Evolutionary conservation across 2,113 vertebrate species (phyloP).

Genomic region (Sapayoa aenigma): DNA sequence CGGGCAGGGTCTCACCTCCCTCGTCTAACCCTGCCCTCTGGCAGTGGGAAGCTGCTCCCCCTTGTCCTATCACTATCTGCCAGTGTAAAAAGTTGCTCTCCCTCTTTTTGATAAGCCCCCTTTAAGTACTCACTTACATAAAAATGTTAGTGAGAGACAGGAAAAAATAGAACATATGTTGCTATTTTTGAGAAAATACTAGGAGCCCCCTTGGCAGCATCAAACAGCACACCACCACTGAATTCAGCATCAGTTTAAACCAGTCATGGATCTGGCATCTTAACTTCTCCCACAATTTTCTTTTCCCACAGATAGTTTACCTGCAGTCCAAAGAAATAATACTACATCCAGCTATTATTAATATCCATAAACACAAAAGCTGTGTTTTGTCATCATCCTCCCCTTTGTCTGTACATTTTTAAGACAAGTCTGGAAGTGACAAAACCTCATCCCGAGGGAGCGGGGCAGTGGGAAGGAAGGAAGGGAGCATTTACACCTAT

Average conservation of each 20-base stretch:
- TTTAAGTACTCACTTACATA: neutral
- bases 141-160: neutral
- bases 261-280: neutral
- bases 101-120: neutral
- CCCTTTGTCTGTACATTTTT: neutral
- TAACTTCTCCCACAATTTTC: neutral
- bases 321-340: neutral
- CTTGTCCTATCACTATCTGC: neutral
- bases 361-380: neutral
- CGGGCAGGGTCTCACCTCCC: neutral
- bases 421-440: neutral
- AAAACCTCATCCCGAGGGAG: neutral
- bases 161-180: neutral
- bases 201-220: neutral
- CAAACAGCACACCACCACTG: neutral
- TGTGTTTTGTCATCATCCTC: neutral
- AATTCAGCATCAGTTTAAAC: neutral
- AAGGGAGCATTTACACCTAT: slow-evolving; percentile 13
- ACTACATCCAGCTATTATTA: neutral
- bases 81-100: neutral
- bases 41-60: neutral
- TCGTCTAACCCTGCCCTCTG: neutral
- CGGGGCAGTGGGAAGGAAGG: neutral
- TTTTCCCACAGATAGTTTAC: neutral
- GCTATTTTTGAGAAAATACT: neutral